Conservation (phyloP, 2,888 invertebrate genomes). For the Erebia palarica region DNA sequence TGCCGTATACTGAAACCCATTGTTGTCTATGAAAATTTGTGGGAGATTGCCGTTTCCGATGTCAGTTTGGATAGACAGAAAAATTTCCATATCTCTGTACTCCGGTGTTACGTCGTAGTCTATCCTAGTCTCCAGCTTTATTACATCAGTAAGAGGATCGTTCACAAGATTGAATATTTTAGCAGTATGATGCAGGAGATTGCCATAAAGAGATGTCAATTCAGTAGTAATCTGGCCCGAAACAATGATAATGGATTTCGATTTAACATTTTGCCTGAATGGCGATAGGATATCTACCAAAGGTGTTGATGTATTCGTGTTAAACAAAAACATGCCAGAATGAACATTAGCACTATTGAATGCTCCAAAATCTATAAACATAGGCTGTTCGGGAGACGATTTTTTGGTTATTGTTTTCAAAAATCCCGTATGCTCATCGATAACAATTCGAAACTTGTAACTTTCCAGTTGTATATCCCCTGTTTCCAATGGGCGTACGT, state of each 20-base stretch:
- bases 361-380: constrained; percentile 88
- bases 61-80: constrained; percentile 93
- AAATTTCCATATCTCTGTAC: constrained; percentile 93
- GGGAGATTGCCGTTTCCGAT: constrained; percentile 90
- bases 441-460: constrained; percentile 88
- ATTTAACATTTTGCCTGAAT: constrained; percentile 82
- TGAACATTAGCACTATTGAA: constrained; percentile 93
- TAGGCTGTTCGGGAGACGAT: constrained; percentile 57
- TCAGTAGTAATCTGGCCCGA: constrained; percentile 93
- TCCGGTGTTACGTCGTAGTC: constrained; percentile 93
- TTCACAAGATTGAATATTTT: constrained; percentile 88
- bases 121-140: constrained; percentile 90
- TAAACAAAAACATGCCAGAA: constrained; percentile 98
- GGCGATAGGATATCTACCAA: constrained; percentile 89
- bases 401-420: constrained; percentile 88
- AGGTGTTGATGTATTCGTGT: constrained; percentile 91
- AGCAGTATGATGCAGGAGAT: constrained; percentile 88
- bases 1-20: constrained; percentile 94
- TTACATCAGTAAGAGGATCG: constrained; percentile 86
- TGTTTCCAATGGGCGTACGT: constrained; percentile 85
- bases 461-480: constrained; percentile 93
- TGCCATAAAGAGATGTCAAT: constrained; percentile 90
- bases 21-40: constrained; percentile 92
- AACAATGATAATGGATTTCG: constrained; percentile 87
- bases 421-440: constrained; percentile 92